These are phyloP conservation scores for Nannoperca australis DNA, from an alignment of 2,797 vertebrate species.

Conservation along the genomic window DNA sequence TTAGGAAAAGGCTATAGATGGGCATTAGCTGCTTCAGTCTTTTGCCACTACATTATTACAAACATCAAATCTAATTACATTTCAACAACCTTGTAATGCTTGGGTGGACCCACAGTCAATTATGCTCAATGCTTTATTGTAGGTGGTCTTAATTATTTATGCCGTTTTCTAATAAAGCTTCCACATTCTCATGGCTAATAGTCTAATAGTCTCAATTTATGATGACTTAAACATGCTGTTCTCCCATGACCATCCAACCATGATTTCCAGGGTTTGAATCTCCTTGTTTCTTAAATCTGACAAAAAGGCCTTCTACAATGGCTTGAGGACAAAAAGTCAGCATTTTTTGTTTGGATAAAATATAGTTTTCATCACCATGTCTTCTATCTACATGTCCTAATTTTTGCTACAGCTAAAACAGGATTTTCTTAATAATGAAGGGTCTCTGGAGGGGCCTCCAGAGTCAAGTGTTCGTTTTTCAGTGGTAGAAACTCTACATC, in stretches of 20 bases:
- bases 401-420: neutral
- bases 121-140: slow-evolving; percentile 31
- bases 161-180: slow-evolving; percentile 14
- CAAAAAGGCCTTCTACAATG: neutral
- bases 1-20: slow-evolving; percentile 4
- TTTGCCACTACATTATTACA: slow-evolving; percentile 9
- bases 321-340: neutral
- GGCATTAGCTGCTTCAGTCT: neutral
- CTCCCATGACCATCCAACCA: neutral
- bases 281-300: neutral
- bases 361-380: neutral
- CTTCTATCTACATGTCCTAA: too few relatives aligned
- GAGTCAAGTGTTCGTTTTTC: neutral
- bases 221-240: neutral
- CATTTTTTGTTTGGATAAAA: neutral
- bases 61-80: slow-evolving; percentile 40
- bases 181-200: neutral
- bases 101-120: slow-evolving; percentile 28
- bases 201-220: slow-evolving; percentile 2
- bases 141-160: slow-evolving; percentile 34
- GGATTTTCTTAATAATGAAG: neutral
- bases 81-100: slow-evolving; percentile 24
- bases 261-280: neutral
- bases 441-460: too few relatives aligned
- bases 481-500: neutral